phyloP scores from a whole-genome alignment of 2,113 vertebrate genomes.

The Erinaceus europaeus region DNA sequence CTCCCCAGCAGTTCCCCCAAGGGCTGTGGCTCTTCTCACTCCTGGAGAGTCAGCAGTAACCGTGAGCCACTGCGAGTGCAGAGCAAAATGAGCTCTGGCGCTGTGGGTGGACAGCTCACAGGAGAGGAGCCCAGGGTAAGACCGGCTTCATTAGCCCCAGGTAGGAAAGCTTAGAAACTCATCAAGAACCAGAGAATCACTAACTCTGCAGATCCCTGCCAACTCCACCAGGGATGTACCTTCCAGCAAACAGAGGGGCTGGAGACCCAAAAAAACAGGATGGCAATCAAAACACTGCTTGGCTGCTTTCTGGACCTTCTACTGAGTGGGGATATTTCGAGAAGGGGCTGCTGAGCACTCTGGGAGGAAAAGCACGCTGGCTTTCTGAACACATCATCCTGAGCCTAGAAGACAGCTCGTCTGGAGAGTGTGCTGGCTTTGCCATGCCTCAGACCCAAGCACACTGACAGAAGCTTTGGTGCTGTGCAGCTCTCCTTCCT shows the following conservation, averaged over 20 bases:
- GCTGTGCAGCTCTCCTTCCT: too few species aligned
- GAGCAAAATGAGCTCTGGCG: constrained; percentile 39
- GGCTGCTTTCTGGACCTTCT: not conserved
- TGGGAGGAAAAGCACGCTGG: not conserved
- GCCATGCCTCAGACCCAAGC: too few species aligned
- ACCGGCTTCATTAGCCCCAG: constrained; percentile 26
- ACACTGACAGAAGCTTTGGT: too few species aligned
- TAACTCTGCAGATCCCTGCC: not conserved
- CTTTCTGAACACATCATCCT: not conserved
- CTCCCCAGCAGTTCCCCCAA: not conserved
- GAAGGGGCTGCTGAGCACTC: accelerated
- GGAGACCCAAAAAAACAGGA: not conserved
- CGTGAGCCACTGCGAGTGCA: not conserved
- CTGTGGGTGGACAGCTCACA: constrained; percentile 36
- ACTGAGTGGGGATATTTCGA: not conserved
- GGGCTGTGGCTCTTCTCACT: not conserved
- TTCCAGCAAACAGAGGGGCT: not conserved
- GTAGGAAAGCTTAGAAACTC: not conserved
- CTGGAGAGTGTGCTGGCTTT: too few species aligned
- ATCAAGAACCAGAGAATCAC: not conserved
- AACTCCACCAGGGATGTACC: not conserved
- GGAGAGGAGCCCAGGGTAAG: not conserved
- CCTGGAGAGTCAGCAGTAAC: constrained; percentile 11
- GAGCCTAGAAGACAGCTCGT: too few species aligned
- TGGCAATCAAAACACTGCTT: not conserved